phyloP scores from a whole-genome alignment of 2,797 vertebrate species.

The Myotis pilosus region DNA sequence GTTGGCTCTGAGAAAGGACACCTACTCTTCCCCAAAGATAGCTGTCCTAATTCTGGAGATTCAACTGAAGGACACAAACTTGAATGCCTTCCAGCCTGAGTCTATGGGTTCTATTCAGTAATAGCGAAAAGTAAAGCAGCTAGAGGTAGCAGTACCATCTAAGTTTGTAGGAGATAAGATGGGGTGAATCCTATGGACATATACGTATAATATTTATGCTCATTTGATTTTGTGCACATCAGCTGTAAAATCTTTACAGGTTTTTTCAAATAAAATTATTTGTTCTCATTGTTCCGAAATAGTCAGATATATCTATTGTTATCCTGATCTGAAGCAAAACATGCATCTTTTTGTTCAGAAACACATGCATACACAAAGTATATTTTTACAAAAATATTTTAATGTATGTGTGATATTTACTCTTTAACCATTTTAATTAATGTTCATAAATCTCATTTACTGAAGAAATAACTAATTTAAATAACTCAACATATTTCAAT shows the following conservation, averaged over 20 bases:
- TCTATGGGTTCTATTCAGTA: not conserved
- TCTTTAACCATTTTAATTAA: constrained; percentile 19
- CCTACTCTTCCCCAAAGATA: not conserved
- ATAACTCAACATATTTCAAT: not conserved
- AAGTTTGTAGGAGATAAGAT: not conserved
- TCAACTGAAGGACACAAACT: not conserved
- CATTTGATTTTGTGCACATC: not conserved
- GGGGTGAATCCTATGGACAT: not conserved
- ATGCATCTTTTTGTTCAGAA: not conserved
- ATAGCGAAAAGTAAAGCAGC: not conserved
- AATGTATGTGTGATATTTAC: not conserved
- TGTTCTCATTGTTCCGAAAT: not conserved
- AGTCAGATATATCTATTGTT: not conserved
- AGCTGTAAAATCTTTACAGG: not conserved
- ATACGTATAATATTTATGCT: not conserved
- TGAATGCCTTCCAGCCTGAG: not conserved
- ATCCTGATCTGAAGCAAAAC: not conserved
- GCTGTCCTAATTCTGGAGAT: not conserved
- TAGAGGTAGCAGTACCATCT: not conserved
- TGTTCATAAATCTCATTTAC: not conserved
- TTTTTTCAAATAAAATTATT: constrained; percentile 15
- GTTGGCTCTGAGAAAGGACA: not conserved
- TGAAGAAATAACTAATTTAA: not conserved
- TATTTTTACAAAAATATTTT: not conserved
- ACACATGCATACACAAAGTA: not conserved